These are phyloP conservation scores for Aselliscus stoliczkanus DNA, from an alignment of 2,797 vertebrate species.

Conservation along the genomic window DNA sequence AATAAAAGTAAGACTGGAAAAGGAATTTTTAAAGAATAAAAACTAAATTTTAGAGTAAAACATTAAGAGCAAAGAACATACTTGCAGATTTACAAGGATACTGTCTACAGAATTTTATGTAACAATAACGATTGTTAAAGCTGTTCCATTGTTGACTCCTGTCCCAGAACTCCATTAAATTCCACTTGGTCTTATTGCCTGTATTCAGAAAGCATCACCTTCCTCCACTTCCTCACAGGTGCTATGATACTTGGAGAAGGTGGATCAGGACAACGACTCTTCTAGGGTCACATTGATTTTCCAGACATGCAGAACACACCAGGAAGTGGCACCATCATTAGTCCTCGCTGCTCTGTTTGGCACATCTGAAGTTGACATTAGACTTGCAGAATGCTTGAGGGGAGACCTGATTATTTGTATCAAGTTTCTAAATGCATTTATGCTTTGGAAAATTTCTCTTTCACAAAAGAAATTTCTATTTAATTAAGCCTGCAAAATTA, in stretches of 20 bases:
- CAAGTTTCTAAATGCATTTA: background rate
- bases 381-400: background rate
- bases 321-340: background rate
- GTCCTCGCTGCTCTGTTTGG: background rate
- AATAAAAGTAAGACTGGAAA: background rate
- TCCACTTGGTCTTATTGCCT: conserved; percentile 3
- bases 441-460: background rate
- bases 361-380: background rate
- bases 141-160: background rate
- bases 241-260: background rate
- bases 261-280: background rate
- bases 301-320: background rate
- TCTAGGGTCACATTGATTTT: background rate
- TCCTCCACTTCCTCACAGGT: background rate
- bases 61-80: background rate
- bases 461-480: background rate
- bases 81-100: background rate
- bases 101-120: background rate
- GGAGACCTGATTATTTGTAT: background rate
- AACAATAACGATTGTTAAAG: background rate
- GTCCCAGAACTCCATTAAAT: background rate
- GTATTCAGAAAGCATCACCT: background rate
- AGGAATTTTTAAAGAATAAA: background rate
- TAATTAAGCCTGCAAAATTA: background rate
- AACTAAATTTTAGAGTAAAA: background rate